phyloP scores from a whole-genome alignment of 1,140 invertebrate genomes.

The Drosophila chauvacae region DNA sequence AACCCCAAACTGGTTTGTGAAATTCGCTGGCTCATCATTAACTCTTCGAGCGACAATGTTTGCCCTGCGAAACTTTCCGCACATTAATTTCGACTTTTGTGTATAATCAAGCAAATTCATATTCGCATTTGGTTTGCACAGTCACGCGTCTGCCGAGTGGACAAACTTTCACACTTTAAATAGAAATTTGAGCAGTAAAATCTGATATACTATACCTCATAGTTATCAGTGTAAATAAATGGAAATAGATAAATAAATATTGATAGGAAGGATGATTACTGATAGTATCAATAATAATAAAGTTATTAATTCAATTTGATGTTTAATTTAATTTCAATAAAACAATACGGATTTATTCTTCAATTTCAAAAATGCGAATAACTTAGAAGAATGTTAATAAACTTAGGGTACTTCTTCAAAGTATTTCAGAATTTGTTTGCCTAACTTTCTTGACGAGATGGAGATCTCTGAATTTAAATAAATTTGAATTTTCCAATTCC shows the following conservation, averaged over 20 bases:
- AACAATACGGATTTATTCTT: not conserved
- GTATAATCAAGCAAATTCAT: constrained; percentile 23
- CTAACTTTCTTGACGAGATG: no score
- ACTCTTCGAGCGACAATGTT: constrained; percentile 31
- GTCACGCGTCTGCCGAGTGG: constrained; percentile 10
- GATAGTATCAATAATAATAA: not conserved
- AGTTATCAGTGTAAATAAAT: no score
- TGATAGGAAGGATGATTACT: not conserved
- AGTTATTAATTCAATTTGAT: not conserved
- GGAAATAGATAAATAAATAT: not conserved
- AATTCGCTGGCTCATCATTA: constrained; percentile 45
- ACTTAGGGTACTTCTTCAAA: no score
- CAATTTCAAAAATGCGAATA: no score
- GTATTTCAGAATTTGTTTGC: no score
- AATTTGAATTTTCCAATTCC: no score
- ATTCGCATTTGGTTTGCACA: constrained; percentile 6
- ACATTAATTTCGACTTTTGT: constrained; percentile 17
- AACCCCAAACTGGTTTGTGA: constrained; percentile 34
- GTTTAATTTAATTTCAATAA: not conserved
- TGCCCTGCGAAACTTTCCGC: constrained; percentile 43
- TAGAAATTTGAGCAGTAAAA: not conserved
- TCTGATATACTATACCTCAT: no score
- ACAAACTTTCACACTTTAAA: constrained; percentile 31
- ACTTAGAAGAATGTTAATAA: no score
- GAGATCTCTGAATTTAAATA: not conserved